These are phyloP conservation scores for Osmoderma eremita DNA, from an alignment of 2,888 invertebrate genomes.

Conservation along the genomic window DNA sequence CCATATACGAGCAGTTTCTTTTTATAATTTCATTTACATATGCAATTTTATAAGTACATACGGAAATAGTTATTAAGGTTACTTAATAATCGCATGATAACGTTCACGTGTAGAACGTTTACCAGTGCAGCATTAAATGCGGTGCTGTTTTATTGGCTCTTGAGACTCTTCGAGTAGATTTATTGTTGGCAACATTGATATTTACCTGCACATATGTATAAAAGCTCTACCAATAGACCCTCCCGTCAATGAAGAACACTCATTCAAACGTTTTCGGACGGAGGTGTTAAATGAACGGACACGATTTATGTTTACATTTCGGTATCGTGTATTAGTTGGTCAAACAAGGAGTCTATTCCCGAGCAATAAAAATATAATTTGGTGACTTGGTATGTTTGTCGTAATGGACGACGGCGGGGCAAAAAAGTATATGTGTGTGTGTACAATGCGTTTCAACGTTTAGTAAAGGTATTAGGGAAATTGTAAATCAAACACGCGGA, in stretches of 20 bases:
- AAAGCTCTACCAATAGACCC: conserved; percentile 9
- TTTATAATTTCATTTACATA: no score
- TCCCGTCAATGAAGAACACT: conserved; percentile 23
- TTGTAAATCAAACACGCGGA: conserved; percentile 33
- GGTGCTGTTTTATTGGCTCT: neutral
- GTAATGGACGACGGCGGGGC: conserved; percentile 19
- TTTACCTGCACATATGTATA: conserved; percentile 3
- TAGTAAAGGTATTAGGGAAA: conserved; percentile 31
- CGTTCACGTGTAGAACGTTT: no score
- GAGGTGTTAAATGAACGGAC: conserved; percentile 40
- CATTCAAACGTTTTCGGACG: conserved; percentile 30
- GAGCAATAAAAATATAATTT: conserved; percentile 34
- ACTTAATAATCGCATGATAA: no score
- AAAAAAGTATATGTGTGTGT: conserved; percentile 17
- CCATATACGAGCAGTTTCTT: no score
- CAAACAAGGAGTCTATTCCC: conserved; percentile 32
- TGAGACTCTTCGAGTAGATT: conserved; percentile 8
- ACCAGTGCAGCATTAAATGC: no score
- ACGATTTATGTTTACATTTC: conserved; percentile 36
- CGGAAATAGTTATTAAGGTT: no score
- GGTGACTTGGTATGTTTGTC: conserved; percentile 32
- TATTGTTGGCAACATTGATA: conserved; percentile 19
- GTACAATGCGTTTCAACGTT: conserved; percentile 22
- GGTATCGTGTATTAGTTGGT: conserved; percentile 38
- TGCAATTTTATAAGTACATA: no score